Evolutionary conservation across 2,888 invertebrate species (phyloP), one percentile per base, ranked within the genome.

Genomic region (Phortica magna): DNA sequence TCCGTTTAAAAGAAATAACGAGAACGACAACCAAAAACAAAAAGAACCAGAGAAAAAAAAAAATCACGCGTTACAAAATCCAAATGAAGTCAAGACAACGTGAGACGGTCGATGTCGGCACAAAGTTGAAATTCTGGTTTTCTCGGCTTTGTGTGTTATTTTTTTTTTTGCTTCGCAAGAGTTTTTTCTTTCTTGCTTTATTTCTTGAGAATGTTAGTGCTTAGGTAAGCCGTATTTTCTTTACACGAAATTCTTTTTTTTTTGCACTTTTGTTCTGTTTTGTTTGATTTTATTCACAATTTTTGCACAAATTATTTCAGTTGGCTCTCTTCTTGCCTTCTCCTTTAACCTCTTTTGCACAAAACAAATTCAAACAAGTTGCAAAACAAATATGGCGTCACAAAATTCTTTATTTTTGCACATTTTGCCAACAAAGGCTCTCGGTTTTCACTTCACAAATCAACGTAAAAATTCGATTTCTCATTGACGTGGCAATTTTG

Each of bases 41-140:
- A 61, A 78, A 55, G 75, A 77, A 78, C 74, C 74, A 73, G 77
- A 79, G 75, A 79, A 74, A 75, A 75, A 64, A 39, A 59, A 77
- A 74, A 17, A 6, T 48, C 17, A 48, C 53, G 55, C 53, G 70
- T 53, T 55, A 31, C 70, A 43, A 55, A 71, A 71, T 31, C 61
- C 19, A 22, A 22, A 7, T 31, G 70, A 31, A 71, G 14, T 61
- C 53, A 53, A 71, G 39, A 10, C 14, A 39, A 9, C 31, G 42
- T n/a, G 31, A 67, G 67, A 70, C 70, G 55, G 7, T 55, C 53
- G 71, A 70, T 41, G 65, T 76, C 80, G 41, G 81, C 81, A 79
- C 85, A 89, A 90, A 89, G 90, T 89, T 83, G 90, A 87, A 83
- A 89, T 89, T 89, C 90, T 83, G 89, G 90, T 90, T 90, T 80